Base-by-base conservation (phyloP, 2,888 invertebrate species). In the Lamellibrachia columna region DNA sequence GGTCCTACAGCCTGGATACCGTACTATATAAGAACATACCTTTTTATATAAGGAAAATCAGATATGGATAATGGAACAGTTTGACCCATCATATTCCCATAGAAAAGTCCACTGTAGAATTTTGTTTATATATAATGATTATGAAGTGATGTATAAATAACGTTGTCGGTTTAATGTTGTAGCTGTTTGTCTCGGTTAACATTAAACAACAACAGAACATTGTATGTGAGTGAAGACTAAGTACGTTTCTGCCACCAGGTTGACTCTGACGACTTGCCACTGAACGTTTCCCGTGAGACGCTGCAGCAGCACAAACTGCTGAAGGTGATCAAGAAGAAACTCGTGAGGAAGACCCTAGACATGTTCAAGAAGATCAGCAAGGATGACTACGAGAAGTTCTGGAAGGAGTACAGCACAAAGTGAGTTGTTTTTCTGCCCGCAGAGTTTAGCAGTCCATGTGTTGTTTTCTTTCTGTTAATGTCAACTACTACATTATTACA, bases 371-470 rank as follows among this genome's bases (percentile, higher is more conserved):
- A 99, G 97, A 97, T 99, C 94, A 97, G 98, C 92, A 98, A 98
- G 93, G 98, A 98, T 92, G 98, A 98, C 92, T 99, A 98, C 96
- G 98, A 98, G 53, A 98, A 98, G 95, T 99, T 99, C 98, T 99
- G 99, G 99, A 99, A 99, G 97, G 99, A 99, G 97, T 99, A 98
- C 97, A 99, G 99, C 93, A 99, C 99, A 94, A 99, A 99, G 97
- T 98, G 95, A 97, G 97, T 94, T 22, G 6, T 55, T 6, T 90
- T 75, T 75, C 15, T 75, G 15, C 4, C 53, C 40, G 11, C 22
- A 11, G 22, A 28, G 15, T 40, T 90, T 22, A 90, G 90, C 90
- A 22, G 90, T 22, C n/a, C n/a, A 15, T 90, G 90, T 90, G 15
- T 90, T 90, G 90, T n/a, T 28, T 28, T 91, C 22, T 11, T 4